Evolutionary conservation across 2,797 vertebrate species (phyloP).

Genomic region (Syndactyla subalaris): DNA sequence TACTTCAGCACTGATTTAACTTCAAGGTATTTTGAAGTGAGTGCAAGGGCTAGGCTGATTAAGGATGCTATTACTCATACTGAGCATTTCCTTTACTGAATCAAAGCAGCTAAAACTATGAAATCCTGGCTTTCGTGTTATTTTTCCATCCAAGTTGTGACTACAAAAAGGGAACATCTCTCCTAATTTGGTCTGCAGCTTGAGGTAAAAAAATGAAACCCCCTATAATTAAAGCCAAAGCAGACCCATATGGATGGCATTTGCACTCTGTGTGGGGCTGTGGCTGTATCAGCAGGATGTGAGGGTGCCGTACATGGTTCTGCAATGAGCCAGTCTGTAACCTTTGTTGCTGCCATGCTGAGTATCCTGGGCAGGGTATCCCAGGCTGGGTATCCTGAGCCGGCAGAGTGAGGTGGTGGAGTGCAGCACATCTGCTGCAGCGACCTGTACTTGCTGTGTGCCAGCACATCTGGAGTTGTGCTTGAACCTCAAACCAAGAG

Average conservation of each 20-base stretch:
- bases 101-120: neutral
- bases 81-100: neutral
- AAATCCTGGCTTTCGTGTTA: neutral
- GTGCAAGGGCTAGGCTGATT: conserved; percentile 18
- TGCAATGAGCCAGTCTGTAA: neutral
- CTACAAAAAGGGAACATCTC: neutral
- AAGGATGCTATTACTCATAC: conserved; percentile 17
- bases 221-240: neutral
- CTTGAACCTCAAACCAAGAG: neutral
- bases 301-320: rapidly evolving
- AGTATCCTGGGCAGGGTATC: neutral
- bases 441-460: neutral
- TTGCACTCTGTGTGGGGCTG: neutral
- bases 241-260: rapidly evolving
- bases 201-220: neutral
- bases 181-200: neutral
- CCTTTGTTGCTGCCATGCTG: neutral
- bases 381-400: rapidly evolving
- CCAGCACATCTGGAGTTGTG: rapidly evolving
- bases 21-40: conserved; percentile 28
- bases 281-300: rapidly evolving
- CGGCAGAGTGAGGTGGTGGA: rapidly evolving
- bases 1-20: conserved; percentile 52
- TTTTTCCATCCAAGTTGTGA: neutral
- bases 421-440: rapidly evolving